Evolutionary conservation across 2,888 invertebrate species (phyloP).

Genomic region (Aplocera efformata): DNA sequence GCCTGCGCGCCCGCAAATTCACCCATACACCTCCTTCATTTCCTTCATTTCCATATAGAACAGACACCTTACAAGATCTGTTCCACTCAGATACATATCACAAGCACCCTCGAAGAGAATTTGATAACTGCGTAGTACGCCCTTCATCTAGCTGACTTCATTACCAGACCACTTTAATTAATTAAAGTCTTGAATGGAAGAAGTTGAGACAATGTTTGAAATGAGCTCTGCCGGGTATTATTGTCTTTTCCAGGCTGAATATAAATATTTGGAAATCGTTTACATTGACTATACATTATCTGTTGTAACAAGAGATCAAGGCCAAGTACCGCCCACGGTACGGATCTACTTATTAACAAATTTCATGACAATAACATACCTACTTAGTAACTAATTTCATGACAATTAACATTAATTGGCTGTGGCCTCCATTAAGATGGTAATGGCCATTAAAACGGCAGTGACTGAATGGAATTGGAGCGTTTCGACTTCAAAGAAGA

Average conservation of each 20-base stretch:
- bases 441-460: constrained; percentile 30
- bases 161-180: neutral
- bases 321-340: constrained; percentile 46
- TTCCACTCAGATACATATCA: neutral
- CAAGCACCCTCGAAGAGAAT: neutral
- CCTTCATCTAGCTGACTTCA: neutral
- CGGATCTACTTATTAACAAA: constrained; percentile 15
- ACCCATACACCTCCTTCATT: constrained; percentile 30
- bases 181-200: too few species aligned
- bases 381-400: constrained; percentile 55
- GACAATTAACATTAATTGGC: constrained; percentile 52
- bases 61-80: too few species aligned
- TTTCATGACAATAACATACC: constrained; percentile 18
- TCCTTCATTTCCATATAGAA: constrained; percentile 27
- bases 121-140: constrained; percentile 1
- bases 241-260: neutral
- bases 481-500: constrained; percentile 16
- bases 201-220: too few species aligned
- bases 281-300: constrained; percentile 30
- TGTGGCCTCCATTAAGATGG: constrained; percentile 39
- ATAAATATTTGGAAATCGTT: constrained; percentile 19
- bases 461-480: constrained; percentile 20
- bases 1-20: constrained; percentile 44
- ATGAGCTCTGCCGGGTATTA: neutral
- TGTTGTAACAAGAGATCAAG: constrained; percentile 47